phyloP scores from a whole-genome alignment of 2,113 vertebrate species.

The Ranitomeya variabilis region DNA sequence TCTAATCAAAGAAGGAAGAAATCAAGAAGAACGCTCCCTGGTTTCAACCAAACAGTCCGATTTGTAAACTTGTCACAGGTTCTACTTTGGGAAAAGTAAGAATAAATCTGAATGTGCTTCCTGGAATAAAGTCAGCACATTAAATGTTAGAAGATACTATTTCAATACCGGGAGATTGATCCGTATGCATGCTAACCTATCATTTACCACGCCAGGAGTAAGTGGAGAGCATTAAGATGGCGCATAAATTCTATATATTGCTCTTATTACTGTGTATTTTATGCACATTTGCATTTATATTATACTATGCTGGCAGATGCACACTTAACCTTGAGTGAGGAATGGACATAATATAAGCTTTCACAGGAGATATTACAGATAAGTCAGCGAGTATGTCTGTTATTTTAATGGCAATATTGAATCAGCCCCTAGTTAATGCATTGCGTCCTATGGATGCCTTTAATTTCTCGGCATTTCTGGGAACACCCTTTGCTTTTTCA shows the following conservation, averaged over 20 bases:
- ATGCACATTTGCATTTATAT: conserved; percentile 38
- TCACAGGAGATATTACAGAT: neutral
- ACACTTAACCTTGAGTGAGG: conserved; percentile 22
- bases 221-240: conserved; percentile 13
- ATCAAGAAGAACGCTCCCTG: neutral
- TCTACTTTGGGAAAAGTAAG: neutral
- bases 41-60: conserved; percentile 24
- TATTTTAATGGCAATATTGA: neutral
- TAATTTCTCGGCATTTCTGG: neutral
- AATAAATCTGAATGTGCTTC: conserved; percentile 30
- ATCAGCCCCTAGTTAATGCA: neutral
- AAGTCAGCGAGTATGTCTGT: neutral
- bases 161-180: conserved; percentile 9
- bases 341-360: neutral
- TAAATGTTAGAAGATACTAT: conserved; percentile 28
- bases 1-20: conserved; percentile 4
- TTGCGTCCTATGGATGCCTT: neutral
- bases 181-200: conserved; percentile 21
- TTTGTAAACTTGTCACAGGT: conserved; percentile 33
- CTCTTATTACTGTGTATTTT: conserved; percentile 22
- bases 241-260: conserved; percentile 24
- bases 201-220: conserved; percentile 3
- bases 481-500: neutral
- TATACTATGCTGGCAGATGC: neutral
- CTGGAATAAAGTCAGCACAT: conserved; percentile 27